These are phyloP conservation scores for Brenthis ino DNA, from an alignment of 2,888 invertebrate species.

Conservation along the genomic window DNA sequence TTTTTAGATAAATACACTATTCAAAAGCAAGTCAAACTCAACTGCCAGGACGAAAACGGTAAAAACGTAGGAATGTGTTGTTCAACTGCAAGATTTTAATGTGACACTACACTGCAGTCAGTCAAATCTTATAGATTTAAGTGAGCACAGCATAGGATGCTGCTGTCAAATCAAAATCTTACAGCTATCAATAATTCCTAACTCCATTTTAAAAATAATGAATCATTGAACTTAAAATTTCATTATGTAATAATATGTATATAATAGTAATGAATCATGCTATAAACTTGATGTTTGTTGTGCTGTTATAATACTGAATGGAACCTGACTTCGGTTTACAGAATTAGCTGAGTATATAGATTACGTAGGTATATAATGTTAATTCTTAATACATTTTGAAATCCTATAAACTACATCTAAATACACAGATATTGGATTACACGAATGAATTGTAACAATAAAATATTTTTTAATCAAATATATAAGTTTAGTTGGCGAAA, in stretches of 20 bases:
- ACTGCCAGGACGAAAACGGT: slow-evolving; percentile 61
- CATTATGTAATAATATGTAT: slow-evolving; percentile 47
- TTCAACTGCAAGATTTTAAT: slow-evolving; percentile 50
- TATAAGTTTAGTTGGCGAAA: slow-evolving; percentile 63
- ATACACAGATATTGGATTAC: slow-evolving; percentile 60
- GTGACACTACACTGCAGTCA: slow-evolving; percentile 69
- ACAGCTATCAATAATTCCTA: slow-evolving; percentile 56
- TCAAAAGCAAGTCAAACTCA: slow-evolving; percentile 65
- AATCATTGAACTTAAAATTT: slow-evolving; percentile 41
- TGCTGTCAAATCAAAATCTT: slow-evolving; percentile 61
- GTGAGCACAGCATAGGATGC: slow-evolving; percentile 74
- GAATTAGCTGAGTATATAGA: slow-evolving; percentile 43
- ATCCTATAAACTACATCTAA: slow-evolving; percentile 72
- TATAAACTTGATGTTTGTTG: slow-evolving; percentile 47
- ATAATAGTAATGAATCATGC: slow-evolving; percentile 40
- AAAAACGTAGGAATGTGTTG: slow-evolving; percentile 54
- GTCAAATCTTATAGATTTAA: slow-evolving; percentile 75
- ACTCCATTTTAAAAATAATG: slow-evolving; percentile 14
- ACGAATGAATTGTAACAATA: slow-evolving; percentile 77
- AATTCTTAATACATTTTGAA: slow-evolving; percentile 64
- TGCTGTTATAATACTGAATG: slow-evolving; percentile 51
- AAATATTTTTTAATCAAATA: slow-evolving; percentile 56
- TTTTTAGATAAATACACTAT: slow-evolving; percentile 59
- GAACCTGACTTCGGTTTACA: slow-evolving; percentile 23
- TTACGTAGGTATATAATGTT: slow-evolving; percentile 46